phyloP scores from a whole-genome alignment of 1,140 invertebrate genomes.

The Drosophila ambigua region DNA sequence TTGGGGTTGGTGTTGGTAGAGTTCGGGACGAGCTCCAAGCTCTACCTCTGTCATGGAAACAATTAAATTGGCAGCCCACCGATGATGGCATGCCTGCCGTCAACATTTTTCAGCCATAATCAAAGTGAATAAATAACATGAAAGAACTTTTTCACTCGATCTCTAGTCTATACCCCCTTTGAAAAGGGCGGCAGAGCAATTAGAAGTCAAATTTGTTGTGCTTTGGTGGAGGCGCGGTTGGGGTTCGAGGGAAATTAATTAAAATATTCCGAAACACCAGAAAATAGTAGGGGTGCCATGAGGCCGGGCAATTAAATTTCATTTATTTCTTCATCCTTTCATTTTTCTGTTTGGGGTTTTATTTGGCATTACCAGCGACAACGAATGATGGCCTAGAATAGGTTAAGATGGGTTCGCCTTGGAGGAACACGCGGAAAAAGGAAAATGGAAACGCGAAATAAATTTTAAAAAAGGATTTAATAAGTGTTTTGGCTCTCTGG shows the following conservation, averaged over 20 bases:
- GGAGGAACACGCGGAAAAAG: neutral
- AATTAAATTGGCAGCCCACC: constrained; percentile 51
- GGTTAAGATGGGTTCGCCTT: constrained; percentile 29
- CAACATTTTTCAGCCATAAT: constrained; percentile 66
- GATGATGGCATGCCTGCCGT: constrained; percentile 27
- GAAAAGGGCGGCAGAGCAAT: constrained; percentile 54
- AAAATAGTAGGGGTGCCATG: constrained; percentile 19
- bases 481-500: constrained; percentile 32
- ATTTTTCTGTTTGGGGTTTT: constrained; percentile 6
- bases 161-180: neutral
- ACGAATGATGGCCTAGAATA: constrained; percentile 42
- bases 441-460: neutral
- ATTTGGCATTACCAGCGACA: constrained; percentile 22
- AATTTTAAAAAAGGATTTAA: neutral
- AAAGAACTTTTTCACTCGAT: constrained; percentile 41
- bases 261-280: constrained; percentile 59
- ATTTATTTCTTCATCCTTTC: constrained; percentile 39
- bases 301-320: constrained; percentile 45
- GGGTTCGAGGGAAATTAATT: constrained; percentile 63
- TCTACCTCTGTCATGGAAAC: constrained; percentile 56
- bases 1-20: neutral
- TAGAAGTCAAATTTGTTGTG: constrained; percentile 53
- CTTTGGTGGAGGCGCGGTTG: constrained; percentile 6
- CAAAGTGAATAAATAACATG: constrained; percentile 77
- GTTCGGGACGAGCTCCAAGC: constrained; percentile 13